Conservation (phyloP, 2,113 vertebrate species). For the Chrysochloris asiatica region DNA sequence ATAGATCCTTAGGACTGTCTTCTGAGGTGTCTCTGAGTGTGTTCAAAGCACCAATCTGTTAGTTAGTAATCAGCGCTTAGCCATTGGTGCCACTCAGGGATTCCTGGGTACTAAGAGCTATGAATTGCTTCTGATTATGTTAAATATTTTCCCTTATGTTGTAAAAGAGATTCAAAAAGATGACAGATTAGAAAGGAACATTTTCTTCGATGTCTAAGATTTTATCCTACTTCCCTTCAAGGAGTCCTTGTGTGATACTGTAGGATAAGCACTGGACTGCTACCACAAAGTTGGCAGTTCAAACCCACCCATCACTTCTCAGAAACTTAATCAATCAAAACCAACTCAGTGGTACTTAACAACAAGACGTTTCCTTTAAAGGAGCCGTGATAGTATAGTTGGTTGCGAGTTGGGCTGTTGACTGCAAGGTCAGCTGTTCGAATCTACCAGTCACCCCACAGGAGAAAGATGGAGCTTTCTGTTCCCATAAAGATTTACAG, state of each 20-base stretch:
- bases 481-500: no score
- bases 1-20: background rate
- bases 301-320: no score
- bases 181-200: background rate
- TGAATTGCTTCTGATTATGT: background rate
- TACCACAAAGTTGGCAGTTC: no score
- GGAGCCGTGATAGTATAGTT: no score
- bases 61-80: background rate
- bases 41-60: background rate
- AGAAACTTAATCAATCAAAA: no score
- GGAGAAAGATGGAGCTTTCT: no score
- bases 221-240: background rate
- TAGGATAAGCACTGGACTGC: no score
- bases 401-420: no score
- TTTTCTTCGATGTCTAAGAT: background rate
- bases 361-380: slow-evolving; percentile 26
- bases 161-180: background rate
- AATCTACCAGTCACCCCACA: no score
- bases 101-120: background rate
- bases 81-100: background rate
- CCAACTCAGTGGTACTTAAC: no score
- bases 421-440: no score
- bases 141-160: background rate
- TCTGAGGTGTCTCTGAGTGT: background rate
- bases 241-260: no score